These are phyloP conservation scores for Phylloscopus trochiloides DNA, from an alignment of 2,113 vertebrate species.

Conservation along the genomic window DNA sequence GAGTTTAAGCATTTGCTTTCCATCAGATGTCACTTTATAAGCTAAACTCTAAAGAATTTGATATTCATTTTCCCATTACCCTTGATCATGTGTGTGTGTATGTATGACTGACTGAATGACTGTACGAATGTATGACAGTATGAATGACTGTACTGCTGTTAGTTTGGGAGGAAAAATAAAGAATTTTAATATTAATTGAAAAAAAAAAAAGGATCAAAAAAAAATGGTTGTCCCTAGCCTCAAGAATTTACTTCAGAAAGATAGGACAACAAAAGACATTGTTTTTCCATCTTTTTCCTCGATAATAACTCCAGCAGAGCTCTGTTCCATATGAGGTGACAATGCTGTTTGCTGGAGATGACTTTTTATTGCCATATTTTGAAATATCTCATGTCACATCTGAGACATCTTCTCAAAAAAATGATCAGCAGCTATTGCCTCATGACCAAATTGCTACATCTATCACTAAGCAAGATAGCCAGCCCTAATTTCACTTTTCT, in stretches of 20 bases:
- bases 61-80: not conserved
- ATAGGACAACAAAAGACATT: not conserved
- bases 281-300: not conserved
- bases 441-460: not conserved
- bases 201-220: rapidly evolving
- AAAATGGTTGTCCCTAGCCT: not conserved
- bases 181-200: not conserved
- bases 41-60: not conserved
- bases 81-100: not conserved
- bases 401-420: not conserved
- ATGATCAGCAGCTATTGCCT: not conserved
- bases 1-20: not conserved
- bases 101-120: not conserved
- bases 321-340: not conserved
- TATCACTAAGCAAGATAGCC: not conserved
- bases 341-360: not conserved
- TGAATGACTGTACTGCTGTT: not conserved
- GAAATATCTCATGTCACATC: not conserved
- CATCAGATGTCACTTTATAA: not conserved
- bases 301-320: not conserved
- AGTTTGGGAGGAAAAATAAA: not conserved
- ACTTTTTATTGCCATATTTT: not conserved
- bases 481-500: not conserved
- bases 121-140: not conserved
- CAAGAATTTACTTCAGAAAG: not conserved